Evolutionary conservation across 2,888 invertebrate species (phyloP).

Genomic region (Cheilosia vernalis): DNA sequence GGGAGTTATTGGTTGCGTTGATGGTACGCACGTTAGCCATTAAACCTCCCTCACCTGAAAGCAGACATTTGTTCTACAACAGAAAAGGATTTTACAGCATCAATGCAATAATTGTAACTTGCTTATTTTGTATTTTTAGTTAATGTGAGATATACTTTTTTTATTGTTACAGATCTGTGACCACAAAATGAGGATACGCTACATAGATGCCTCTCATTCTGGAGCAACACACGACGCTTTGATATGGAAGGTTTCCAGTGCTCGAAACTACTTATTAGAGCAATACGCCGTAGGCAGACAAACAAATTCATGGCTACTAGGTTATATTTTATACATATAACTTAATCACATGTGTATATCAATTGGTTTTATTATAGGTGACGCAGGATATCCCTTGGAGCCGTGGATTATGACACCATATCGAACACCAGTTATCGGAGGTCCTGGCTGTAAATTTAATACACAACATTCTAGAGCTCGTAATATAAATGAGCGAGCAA

Average conservation of each 20-base stretch:
- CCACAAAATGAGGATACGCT: not conserved
- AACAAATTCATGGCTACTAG: constrained; percentile 11
- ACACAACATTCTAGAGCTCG: constrained; percentile 16
- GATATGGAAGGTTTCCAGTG: not conserved
- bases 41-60: constrained; percentile 3
- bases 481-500: constrained; percentile 18
- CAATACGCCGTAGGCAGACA: not conserved
- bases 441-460: constrained; percentile 15
- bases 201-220: not conserved
- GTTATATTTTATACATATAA: no score
- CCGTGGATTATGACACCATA: constrained; percentile 21
- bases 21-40: constrained; percentile 30
- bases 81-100: constrained; percentile 26
- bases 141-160: not conserved
- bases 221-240: not conserved
- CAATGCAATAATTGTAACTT: constrained; percentile 12
- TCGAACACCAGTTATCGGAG: constrained; percentile 10
- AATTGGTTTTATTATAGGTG: constrained; percentile 2
- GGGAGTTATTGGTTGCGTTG: constrained; percentile 30
- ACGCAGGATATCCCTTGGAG: constrained; percentile 12
- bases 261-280: not conserved
- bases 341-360: no score
- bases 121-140: no score
- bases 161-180: not conserved
- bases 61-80: not conserved